Conservation (phyloP, 2,797 vertebrate genomes). For the Eutrigla gurnardus region DNA sequence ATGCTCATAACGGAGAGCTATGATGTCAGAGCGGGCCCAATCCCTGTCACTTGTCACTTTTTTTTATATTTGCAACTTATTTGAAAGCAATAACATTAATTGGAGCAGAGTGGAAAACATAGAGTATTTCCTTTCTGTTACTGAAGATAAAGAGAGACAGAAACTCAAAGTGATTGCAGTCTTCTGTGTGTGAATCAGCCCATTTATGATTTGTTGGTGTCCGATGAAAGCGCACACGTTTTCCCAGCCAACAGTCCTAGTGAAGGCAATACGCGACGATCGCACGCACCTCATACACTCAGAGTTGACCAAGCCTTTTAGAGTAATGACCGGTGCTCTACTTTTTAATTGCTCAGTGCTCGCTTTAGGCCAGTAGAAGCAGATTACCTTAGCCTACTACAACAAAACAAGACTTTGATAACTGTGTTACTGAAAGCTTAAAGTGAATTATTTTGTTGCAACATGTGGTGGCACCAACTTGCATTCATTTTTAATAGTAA, state of each 20-base stretch:
- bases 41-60: constrained; percentile 34
- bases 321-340: constrained; percentile 56
- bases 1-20: constrained; percentile 16
- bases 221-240: constrained; percentile 33
- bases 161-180: constrained; percentile 4
- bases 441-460: constrained; percentile 36
- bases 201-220: constrained; percentile 25
- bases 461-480: constrained; percentile 41
- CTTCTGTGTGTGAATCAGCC: constrained; percentile 8
- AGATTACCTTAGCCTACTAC: constrained; percentile 53
- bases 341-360: constrained; percentile 59
- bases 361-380: constrained; percentile 45
- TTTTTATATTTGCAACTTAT: constrained; percentile 54
- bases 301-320: constrained; percentile 59
- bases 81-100: constrained; percentile 40
- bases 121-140: constrained; percentile 16
- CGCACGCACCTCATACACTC: constrained; percentile 46
- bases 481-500: constrained; percentile 11
- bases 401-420: constrained; percentile 39
- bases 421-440: constrained; percentile 27
- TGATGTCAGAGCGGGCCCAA: constrained; percentile 13
- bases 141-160: constrained; percentile 7
- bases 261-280: constrained; percentile 49
- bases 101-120: constrained; percentile 23
- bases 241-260: constrained; percentile 35